A percentile compares a stretch with the other conserved stretches of the same genome.
Evolutionary conservation across 2,113 vertebrate genomes (phyloP).

Genomic region (Austrofundulus limnaeus): DNA sequence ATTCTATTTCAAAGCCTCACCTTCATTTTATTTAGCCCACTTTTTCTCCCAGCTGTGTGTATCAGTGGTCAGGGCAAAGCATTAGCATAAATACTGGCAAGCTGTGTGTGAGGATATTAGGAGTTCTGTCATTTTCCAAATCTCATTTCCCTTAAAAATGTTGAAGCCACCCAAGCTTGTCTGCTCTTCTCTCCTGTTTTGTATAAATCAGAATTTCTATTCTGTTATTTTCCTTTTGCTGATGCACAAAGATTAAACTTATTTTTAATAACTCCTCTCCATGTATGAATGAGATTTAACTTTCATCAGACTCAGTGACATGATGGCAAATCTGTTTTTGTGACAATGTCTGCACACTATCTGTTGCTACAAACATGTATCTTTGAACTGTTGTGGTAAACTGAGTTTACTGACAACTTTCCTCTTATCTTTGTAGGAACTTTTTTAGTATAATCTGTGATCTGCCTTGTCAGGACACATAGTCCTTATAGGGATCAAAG

Average conservation of each 20-base stretch:
- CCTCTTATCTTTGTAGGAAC: no score
- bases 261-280: slow-evolving; percentile 38
- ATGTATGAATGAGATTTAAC: slow-evolving; percentile 47
- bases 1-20: slow-evolving; percentile 65
- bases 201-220: slow-evolving; percentile 36
- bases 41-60: slow-evolving; percentile 51
- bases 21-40: slow-evolving; percentile 54
- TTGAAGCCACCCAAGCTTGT: slow-evolving; percentile 55
- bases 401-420: no score
- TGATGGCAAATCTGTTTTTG: slow-evolving; percentile 34
- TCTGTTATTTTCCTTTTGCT: slow-evolving; percentile 12
- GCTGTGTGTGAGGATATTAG: slow-evolving; percentile 44
- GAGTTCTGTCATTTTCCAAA: slow-evolving; percentile 57
- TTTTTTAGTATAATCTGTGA: no score
- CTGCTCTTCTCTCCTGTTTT: slow-evolving; percentile 33
- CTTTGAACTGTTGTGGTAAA: not conserved
- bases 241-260: slow-evolving; percentile 14
- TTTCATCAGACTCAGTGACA: slow-evolving; percentile 30
- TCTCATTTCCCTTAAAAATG: slow-evolving; percentile 60
- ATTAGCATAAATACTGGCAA: slow-evolving; percentile 53
- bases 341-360: slow-evolving; percentile 34
- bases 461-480: no score
- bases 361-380: not conserved
- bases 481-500: no score
- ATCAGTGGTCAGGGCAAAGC: slow-evolving; percentile 50